Evolutionary conservation across 2,888 invertebrate species (phyloP).

Genomic region (Hirtodrosophila confusa): DNA sequence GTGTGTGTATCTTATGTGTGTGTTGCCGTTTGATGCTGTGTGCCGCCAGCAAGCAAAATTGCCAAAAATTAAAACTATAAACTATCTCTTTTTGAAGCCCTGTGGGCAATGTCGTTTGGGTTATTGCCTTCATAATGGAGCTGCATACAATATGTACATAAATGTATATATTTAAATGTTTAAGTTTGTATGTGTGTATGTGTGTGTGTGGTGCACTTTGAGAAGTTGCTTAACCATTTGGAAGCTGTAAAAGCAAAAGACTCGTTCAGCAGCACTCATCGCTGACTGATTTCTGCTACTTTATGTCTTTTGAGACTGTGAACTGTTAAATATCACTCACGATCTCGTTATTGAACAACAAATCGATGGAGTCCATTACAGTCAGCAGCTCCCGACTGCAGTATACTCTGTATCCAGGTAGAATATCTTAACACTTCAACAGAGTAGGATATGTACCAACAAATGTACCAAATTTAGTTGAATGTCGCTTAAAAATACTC

Average conservation of each 20-base stretch:
- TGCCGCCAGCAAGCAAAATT: slow-evolving; percentile 57
- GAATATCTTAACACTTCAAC: too few species aligned
- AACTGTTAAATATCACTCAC: too few species aligned
- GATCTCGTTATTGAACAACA: too few species aligned
- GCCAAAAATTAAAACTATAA: slow-evolving; percentile 73
- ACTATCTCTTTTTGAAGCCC: slow-evolving; percentile 61
- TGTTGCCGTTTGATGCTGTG: slow-evolving; percentile 16
- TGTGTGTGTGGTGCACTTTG: slow-evolving; percentile 22
- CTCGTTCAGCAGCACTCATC: too few species aligned
- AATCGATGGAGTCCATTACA: too few species aligned
- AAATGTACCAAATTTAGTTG: too few species aligned
- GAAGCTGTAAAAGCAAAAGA: background rate
- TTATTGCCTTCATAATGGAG: slow-evolving; percentile 66
- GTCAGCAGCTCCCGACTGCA: too few species aligned
- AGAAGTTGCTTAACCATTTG: slow-evolving; percentile 17
- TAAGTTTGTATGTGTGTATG: slow-evolving; percentile 7
- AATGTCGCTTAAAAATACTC: too few species aligned
- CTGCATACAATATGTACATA: slow-evolving; percentile 25
- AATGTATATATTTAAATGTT: slow-evolving; percentile 23
- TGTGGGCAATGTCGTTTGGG: slow-evolving; percentile 47
- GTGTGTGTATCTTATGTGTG: background rate
- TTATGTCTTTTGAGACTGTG: too few species aligned
- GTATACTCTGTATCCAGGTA: too few species aligned
- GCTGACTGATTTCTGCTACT: too few species aligned
- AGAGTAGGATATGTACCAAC: too few species aligned